These are phyloP conservation scores for Eolophus roseicapilla DNA, from an alignment of 2,113 vertebrate species.

Conservation along the genomic window DNA sequence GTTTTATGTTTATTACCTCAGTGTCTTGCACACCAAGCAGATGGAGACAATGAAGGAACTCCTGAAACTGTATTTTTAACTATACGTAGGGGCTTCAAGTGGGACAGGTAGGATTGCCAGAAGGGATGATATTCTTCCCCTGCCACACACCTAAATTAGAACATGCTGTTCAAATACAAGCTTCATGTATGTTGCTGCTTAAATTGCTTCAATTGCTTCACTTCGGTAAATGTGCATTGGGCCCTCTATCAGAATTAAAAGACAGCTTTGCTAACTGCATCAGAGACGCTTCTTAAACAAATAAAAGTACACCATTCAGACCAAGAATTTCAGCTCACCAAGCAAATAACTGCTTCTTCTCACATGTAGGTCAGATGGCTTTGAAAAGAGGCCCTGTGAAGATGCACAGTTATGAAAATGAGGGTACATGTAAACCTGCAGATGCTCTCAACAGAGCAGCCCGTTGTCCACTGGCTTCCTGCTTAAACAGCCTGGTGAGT, in stretches of 20 bases:
- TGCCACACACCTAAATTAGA: neutral
- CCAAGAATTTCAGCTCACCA: neutral
- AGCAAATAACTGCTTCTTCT: neutral
- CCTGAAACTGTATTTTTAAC: neutral
- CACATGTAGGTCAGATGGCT: neutral
- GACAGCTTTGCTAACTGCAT: neutral
- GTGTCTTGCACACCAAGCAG: neutral
- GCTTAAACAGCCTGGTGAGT: neutral
- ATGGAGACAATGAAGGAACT: neutral
- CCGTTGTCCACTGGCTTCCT: neutral
- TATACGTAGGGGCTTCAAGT: neutral
- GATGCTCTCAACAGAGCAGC: neutral
- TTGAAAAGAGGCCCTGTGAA: constrained; percentile 11
- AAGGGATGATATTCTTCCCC: neutral
- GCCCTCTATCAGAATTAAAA: neutral
- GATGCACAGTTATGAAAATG: neutral
- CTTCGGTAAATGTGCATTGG: neutral
- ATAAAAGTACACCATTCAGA: neutral
- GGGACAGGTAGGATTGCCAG: neutral
- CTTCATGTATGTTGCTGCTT: neutral
- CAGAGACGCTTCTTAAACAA: neutral
- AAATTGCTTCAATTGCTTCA: neutral
- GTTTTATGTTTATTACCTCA: neutral
- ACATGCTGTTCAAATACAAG: neutral
- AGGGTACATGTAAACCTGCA: neutral